Evolutionary conservation across 2,888 invertebrate species (phyloP), one percentile per base, ranked within the genome.

Genomic region (Noctua janthe): DNA sequence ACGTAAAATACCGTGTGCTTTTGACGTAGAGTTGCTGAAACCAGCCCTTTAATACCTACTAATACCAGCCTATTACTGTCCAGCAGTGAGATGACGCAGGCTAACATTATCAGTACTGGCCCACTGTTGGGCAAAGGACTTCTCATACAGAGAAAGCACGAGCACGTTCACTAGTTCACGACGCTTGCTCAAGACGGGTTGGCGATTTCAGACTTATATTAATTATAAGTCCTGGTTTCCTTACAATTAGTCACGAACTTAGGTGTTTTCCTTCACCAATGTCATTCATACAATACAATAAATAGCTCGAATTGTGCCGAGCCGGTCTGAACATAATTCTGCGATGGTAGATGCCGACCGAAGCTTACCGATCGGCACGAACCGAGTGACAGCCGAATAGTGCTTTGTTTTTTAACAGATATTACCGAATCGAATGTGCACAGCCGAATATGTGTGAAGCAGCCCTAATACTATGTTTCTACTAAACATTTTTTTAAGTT

Each of bases 401-500:
- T 20, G 20, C 4, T 35, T 64, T 35, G 4, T 35, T 64, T 64
- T 64, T 35, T 4, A 64, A 35, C 35, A 35, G 10, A 35, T 10
- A 11, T 4, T 64, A 35, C 64, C 35, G 29, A 29, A 67, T 13
- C 1, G 13, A 67, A 43, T 43, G 1, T 67, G 13, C 43, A 11
- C 23, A 67, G 23, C 43, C 43, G 43, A 43, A 67, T 2, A 47
- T n/a, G 1, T 67, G 43, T n/a, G 47, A 11, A 7, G 47, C 67
- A 69, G n/a, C 67, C 67, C 67, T 69, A 47, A 69, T 64, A 62
- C 56, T 43, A 62, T 70, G 47, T 76, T 75, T 66, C 62, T 39
- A 66, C 79, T 71, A 83, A 81, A 81, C 66, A 77, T 79, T 81
- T 86, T 86, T 29, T 81, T 86, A 81, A 82, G 88, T 87, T 76